These are phyloP conservation scores for Pristionchus maxplancki DNA, from an alignment of 2,888 invertebrate species.

Conservation along the genomic window DNA sequence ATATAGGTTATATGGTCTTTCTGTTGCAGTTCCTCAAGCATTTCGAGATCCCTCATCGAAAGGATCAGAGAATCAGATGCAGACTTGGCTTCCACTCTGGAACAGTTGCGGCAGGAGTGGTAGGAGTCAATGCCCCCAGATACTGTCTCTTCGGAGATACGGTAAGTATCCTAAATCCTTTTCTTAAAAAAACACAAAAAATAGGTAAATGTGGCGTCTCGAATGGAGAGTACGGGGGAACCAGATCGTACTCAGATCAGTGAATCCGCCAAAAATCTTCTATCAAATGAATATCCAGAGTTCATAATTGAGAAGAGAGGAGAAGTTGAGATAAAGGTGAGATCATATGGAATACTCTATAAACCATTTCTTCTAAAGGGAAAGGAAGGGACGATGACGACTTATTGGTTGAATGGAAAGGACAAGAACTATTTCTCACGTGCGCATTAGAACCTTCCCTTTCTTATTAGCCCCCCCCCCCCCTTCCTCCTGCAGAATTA, in stretches of 20 bases:
- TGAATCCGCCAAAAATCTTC: conserved; percentile 55
- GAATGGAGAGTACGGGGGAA: conserved; percentile 64
- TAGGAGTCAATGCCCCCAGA: conserved; percentile 62
- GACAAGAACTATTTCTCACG: conserved; percentile 54
- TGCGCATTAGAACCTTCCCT: not conserved
- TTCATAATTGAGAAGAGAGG: conserved; percentile 59
- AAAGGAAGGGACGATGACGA: conserved; percentile 63
- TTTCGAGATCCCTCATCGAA: conserved; percentile 61
- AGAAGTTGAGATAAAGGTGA: conserved; percentile 56
- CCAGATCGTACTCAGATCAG: conserved; percentile 59
- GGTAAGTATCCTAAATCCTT: too few relatives aligned
- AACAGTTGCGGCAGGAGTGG: conserved; percentile 63
- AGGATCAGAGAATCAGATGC: conserved; percentile 55
- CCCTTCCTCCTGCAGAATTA: not conserved
- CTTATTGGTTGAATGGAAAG: conserved; percentile 66
- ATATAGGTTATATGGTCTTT: too few relatives aligned
- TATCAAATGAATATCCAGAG: conserved; percentile 61
- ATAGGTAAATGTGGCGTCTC: conserved; percentile 63
- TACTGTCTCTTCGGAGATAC: conserved; percentile 70
- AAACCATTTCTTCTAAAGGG: conserved; percentile 58
- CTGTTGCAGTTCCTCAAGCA: conserved; percentile 52
- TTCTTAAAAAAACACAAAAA: too few relatives aligned
- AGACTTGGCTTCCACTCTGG: conserved; percentile 64
- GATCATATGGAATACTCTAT: not conserved
- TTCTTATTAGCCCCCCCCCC: not conserved